Evolutionary conservation across 2,888 invertebrate genomes (phyloP), one percentile per base, ranked within the genome.

Genomic region (Crioceris asparagi): DNA sequence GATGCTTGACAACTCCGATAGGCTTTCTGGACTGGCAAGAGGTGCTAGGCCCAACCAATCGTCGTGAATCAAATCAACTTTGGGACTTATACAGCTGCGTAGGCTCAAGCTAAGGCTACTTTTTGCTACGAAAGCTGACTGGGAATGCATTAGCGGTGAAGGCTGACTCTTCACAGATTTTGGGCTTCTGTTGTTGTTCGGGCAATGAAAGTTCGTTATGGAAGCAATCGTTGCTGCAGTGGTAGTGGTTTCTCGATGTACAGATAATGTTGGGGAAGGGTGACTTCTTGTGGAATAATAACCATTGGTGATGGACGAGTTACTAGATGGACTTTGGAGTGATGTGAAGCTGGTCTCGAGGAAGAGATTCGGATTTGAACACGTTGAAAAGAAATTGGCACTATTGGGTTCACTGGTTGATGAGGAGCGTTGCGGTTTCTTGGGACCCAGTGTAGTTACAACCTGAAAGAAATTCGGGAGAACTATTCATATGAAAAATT

Each of bases 1-100:
- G 36, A 82, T 74, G 56, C 83, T 82, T 2, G 83, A 83, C n/a
- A 82, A 73, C 58, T 85, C 85, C 1, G 83, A 85, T 10, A 87
- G 62, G 1, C 83, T 83, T 59, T 87, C 86, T 0, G 86, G 85
- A 35, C 84, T 83, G 7, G 87, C 87, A 15, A 87, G 58, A 0
- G 87, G 86, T 0, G 86, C 87, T 41, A 77, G 62, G 1, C 79
- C 76, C 44, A 74, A 68, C 76, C 77, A 78, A 49, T 77, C 77
- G 47, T 77, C 77, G 48, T 73, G 72, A 29, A 73, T 65, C 17
- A 74, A 55, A 48, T 74, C 74, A 2, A 70, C 59, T 44, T 64
- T 65, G 2, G 51, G 51, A 41, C 48, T 49, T 1, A 48, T 45
- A 15, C 48, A 47, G 16, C 48, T 43, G 26, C 50, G 48, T 15